Conservation (phyloP, 2,797 vertebrate genomes). For the Acipenser transmontanus region DNA sequence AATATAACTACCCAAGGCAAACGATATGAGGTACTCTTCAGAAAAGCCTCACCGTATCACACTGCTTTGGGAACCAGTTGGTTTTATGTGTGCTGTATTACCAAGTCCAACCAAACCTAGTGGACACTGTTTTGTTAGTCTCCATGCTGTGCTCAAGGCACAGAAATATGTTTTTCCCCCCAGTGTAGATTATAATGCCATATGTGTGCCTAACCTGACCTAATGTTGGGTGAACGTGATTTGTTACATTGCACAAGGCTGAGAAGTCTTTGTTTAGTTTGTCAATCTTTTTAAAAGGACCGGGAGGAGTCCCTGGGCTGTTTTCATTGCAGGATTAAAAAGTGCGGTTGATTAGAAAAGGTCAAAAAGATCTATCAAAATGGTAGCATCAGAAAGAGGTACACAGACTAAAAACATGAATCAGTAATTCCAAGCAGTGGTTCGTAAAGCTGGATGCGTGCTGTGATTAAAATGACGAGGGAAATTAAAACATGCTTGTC, state of each 20-base stretch:
- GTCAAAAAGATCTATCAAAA: no score
- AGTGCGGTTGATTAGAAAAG: no score
- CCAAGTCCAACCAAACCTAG: conserved; percentile 32
- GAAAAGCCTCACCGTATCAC: conserved; percentile 9
- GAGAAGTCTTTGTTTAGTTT: background rate
- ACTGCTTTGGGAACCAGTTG: conserved; percentile 24
- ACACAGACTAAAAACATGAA: no score
- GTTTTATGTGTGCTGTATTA: conserved; percentile 27
- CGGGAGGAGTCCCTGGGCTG: no score
- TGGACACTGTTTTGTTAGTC: conserved; percentile 20
- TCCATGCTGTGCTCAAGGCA: conserved; percentile 1
- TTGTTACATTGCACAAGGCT: conserved; percentile 3
- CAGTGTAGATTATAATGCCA: background rate
- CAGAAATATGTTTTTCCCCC: background rate
- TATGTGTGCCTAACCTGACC: conserved; percentile 10
- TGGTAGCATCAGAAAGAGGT: no score
- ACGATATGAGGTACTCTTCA: conserved; percentile 5
- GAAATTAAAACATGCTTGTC: conserved; percentile 2
- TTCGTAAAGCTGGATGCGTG: background rate
- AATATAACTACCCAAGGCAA: no score
- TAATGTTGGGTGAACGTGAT: conserved; percentile 10
- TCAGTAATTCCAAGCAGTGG: conserved; percentile 5
- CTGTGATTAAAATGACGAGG: conserved; percentile 10
- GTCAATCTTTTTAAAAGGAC: no score
- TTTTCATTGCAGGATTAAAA: no score